A percentile compares a stretch with the other conserved stretches of the same genome.
Conservation (phyloP, 2,888 invertebrate genomes). For the Nycteola revayana region DNA sequence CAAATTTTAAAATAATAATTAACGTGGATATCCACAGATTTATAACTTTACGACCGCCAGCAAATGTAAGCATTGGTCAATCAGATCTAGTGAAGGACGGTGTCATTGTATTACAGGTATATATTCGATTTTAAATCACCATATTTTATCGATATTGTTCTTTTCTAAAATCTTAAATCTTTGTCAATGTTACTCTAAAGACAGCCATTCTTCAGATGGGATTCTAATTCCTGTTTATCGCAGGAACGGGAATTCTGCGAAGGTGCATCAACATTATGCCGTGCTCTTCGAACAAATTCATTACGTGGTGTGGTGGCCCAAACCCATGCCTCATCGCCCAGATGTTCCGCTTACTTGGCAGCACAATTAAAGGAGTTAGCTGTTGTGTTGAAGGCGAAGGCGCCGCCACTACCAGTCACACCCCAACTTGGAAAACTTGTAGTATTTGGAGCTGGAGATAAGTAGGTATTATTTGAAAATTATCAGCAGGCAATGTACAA, state of each 20-base stretch:
- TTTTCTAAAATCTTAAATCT: background rate
- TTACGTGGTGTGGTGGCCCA: slow-evolving; percentile 89
- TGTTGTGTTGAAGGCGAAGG: slow-evolving; percentile 54
- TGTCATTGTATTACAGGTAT: slow-evolving; percentile 72
- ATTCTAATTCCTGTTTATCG: background rate
- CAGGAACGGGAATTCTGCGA: slow-evolving; percentile 91
- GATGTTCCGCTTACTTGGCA: slow-evolving; percentile 90
- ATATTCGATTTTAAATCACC: too few relatives aligned
- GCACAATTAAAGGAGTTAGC: slow-evolving; percentile 75
- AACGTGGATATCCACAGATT: slow-evolving; percentile 72
- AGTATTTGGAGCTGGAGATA: slow-evolving; percentile 76
- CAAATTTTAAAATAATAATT: too few relatives aligned
- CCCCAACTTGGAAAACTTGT: slow-evolving; percentile 69
- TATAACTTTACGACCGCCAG: slow-evolving; percentile 71
- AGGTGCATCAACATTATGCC: slow-evolving; percentile 89
- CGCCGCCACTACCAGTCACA: slow-evolving; percentile 60
- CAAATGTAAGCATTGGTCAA: slow-evolving; percentile 55
- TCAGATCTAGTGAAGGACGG: slow-evolving; percentile 67
- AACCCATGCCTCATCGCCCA: slow-evolving; percentile 90
- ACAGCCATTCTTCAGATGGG: background rate
- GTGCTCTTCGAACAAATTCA: slow-evolving; percentile 84
- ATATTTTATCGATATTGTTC: background rate
- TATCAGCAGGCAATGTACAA: too few relatives aligned
- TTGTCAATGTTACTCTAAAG: background rate
- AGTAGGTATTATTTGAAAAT: too few relatives aligned